Evolutionary conservation across 2,113 vertebrate genomes (phyloP), one percentile per base, ranked within the genome.

Genomic region (Gambusia holbrooki): DNA sequence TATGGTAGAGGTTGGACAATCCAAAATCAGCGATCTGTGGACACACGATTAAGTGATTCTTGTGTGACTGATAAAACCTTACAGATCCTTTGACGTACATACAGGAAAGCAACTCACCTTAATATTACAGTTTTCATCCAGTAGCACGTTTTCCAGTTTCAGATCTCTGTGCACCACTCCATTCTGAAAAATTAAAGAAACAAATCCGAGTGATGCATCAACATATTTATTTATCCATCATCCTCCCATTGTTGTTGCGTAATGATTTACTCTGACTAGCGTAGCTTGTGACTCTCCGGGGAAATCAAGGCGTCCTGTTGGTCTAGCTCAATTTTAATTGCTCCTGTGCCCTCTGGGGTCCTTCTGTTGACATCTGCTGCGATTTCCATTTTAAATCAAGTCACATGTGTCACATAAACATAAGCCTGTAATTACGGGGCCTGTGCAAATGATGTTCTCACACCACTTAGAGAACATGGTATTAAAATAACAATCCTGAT

Each of bases 131-230:
- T 95, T 98, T 93, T 99, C 98, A 91, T 99, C 98, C 69, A 99
- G 96, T 92, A 99, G 95, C 89, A 99, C 98, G 75, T 99, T 99
- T 95, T 99, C 98, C 94, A 99, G 94, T 95, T 99, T 99, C 89
- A 99, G 90, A 92, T 99, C 98, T 90, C 98, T 94, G 93, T 99
- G 98, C 86, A 99, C 97, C 85, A 99, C 97, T 62, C 97, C 96
- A 0, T 97, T 99, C 97, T 99, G 94, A 83, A 95, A 37, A 95
- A 51, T 71, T 27, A 1, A 89, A 40, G 37, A 75, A 66, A 79
- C 63, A 65, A 69, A 14, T 63, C 69, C 69, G 35, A 87, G 30
- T 82, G 28, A 73, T 71, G 70, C 15, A 62, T 73, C 25, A 3
- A 80, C 71, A 29, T 25, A 48, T 79, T 69, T 37, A 71, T 84